phyloP scores from a whole-genome alignment of 2,113 vertebrate genomes.

The Forbesichthys agassizii region DNA sequence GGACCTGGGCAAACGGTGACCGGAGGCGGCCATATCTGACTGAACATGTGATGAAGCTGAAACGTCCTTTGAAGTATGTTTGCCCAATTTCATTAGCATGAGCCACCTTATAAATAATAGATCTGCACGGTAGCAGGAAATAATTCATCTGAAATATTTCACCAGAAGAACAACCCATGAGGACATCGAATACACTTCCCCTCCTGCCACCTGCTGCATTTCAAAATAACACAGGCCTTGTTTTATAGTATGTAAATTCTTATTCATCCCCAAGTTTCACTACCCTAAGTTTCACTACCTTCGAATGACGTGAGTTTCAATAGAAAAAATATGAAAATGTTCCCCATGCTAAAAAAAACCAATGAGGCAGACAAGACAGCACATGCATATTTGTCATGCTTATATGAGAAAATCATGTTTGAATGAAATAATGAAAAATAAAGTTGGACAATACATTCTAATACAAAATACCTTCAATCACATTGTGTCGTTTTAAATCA shows the following conservation, averaged over 20 bases:
- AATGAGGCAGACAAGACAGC: too few species aligned
- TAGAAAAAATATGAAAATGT: neutral
- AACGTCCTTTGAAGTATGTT: too few species aligned
- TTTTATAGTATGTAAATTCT: neutral
- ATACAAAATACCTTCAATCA: too few species aligned
- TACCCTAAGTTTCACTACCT: neutral
- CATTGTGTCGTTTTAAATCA: too few species aligned
- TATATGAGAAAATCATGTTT: too few species aligned
- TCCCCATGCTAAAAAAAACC: neutral
- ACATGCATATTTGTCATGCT: neutral
- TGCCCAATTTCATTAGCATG: too few species aligned
- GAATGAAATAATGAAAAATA: too few species aligned
- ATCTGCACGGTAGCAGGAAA: neutral
- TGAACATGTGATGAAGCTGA: too few species aligned
- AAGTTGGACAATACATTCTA: too few species aligned
- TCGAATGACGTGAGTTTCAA: neutral
- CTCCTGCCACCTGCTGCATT: conserved; percentile 27
- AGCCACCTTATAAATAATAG: too few species aligned
- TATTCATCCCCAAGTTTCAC: neutral
- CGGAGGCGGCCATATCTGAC: too few species aligned
- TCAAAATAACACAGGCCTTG: neutral
- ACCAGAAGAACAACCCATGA: conserved; percentile 9
- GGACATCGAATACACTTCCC: conserved; percentile 19
- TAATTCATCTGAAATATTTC: neutral
- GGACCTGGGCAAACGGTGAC: too few species aligned